These are phyloP conservation scores for Girardia tigrina DNA, from an alignment of 2,888 invertebrate genomes.

Conservation along the genomic window DNA sequence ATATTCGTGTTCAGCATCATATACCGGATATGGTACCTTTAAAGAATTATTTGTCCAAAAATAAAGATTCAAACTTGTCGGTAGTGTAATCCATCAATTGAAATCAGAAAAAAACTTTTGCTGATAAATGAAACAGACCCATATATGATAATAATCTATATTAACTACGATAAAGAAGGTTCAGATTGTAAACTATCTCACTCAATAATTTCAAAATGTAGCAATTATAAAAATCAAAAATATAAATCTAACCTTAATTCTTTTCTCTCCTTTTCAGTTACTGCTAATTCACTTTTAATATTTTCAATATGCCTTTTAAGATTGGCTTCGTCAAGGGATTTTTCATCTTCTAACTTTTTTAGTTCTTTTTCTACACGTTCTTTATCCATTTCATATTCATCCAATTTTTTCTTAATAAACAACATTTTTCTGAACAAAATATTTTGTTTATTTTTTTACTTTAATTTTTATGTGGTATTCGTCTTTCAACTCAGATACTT, in stretches of 20 bases:
- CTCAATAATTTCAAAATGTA: too few species aligned
- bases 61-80: too few species aligned
- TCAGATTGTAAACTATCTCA: too few species aligned
- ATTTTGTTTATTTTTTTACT: not conserved
- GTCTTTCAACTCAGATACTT: not conserved
- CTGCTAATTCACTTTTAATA: not conserved
- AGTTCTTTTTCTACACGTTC: not conserved
- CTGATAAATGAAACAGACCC: too few species aligned
- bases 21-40: too few species aligned
- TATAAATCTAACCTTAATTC: not conserved
- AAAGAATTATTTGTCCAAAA: too few species aligned
- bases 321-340: not conserved
- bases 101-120: too few species aligned
- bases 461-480: not conserved
- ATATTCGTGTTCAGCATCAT: too few species aligned
- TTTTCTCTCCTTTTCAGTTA: not conserved
- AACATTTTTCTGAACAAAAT: not conserved
- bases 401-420: conserved; percentile 12
- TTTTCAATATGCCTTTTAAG: conserved; percentile 11
- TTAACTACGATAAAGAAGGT: too few species aligned
- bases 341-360: conserved; percentile 19
- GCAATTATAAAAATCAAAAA: too few species aligned
- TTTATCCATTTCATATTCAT: conserved; percentile 4
- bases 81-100: too few species aligned
- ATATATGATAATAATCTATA: too few species aligned